Conservation (phyloP, 2,888 invertebrate genomes). For the Xanthorhoe designata region DNA sequence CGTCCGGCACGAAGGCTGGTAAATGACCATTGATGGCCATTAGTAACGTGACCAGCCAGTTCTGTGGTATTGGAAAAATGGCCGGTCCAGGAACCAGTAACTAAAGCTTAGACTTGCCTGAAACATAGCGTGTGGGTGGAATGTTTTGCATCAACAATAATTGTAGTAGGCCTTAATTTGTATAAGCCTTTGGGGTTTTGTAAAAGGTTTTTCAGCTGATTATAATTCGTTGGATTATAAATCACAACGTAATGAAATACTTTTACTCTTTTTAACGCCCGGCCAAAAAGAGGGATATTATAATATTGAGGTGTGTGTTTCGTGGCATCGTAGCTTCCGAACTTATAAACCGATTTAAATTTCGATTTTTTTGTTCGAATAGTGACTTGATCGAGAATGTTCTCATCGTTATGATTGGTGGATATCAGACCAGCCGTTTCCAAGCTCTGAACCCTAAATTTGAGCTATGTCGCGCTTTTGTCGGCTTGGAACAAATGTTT, state of each 20-base stretch:
- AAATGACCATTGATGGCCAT: slow-evolving; percentile 50
- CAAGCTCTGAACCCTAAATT: too few species aligned
- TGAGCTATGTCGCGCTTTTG: too few species aligned
- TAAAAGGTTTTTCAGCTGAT: background rate
- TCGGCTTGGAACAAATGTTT: too few species aligned
- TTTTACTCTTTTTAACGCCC: too few species aligned
- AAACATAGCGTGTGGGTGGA: slow-evolving; percentile 6
- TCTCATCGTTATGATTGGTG: too few species aligned
- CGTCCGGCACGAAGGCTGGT: slow-evolving; percentile 42
- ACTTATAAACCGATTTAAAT: too few species aligned
- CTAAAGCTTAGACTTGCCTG: slow-evolving; percentile 13
- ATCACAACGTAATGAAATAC: background rate
- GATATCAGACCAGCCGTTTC: too few species aligned
- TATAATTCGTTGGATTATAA: background rate
- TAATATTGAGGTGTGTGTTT: too few species aligned
- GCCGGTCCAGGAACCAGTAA: slow-evolving; percentile 43
- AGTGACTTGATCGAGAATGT: too few species aligned
- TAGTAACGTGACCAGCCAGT: slow-evolving; percentile 47
- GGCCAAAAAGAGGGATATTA: too few species aligned
- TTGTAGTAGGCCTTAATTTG: background rate
- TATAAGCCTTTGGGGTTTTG: background rate
- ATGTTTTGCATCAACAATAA: background rate
- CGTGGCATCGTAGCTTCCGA: too few species aligned
- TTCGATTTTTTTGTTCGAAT: too few species aligned
- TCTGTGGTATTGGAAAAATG: slow-evolving; percentile 50